phyloP scores from a whole-genome alignment of 2,113 vertebrate genomes.

The Phocoena sinus region DNA sequence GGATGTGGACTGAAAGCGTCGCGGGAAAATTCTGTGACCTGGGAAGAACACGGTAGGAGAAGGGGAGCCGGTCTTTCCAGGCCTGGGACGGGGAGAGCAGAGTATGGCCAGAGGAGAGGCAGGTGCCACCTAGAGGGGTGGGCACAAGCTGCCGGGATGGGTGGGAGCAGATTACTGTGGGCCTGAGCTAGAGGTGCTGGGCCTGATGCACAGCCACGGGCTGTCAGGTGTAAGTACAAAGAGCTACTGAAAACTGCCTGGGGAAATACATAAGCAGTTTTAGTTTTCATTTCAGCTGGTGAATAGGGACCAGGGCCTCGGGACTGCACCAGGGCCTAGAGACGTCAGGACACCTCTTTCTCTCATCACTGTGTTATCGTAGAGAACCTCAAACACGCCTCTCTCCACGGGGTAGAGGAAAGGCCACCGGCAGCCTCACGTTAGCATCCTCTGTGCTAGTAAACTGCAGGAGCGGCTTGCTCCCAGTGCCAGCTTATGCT shows the following conservation, averaged over 20 bases:
- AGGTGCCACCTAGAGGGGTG: background rate
- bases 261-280: background rate
- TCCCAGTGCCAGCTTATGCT: rapidly evolving
- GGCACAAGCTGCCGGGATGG: background rate
- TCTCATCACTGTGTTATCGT: background rate
- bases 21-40: background rate
- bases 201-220: background rate
- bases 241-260: background rate
- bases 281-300: background rate
- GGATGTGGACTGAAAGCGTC: background rate
- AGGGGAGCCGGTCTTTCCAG: background rate
- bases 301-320: background rate
- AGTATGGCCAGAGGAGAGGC: background rate
- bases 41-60: background rate
- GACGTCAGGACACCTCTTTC: background rate
- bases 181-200: background rate
- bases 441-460: background rate
- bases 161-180: too few relatives aligned
- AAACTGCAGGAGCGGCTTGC: rapidly evolving
- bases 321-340: background rate
- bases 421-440: background rate
- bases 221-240: background rate
- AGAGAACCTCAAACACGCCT: background rate
- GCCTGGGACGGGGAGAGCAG: background rate
- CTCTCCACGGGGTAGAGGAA: background rate